Evolutionary conservation across 1,140 invertebrate species (phyloP).

Genomic region (Melipona quadrifasciata): DNA sequence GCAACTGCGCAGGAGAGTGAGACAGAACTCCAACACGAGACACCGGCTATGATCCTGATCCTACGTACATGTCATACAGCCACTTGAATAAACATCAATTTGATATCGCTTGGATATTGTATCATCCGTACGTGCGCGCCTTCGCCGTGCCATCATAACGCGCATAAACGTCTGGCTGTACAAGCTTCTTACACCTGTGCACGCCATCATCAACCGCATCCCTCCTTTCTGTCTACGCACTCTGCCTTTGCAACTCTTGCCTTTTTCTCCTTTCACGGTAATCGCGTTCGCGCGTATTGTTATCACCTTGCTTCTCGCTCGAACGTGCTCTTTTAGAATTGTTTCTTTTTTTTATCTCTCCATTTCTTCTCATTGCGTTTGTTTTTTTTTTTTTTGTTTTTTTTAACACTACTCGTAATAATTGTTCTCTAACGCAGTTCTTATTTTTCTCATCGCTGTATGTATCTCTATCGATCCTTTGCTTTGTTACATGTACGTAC

Average conservation of each 20-base stretch:
- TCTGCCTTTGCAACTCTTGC: not conserved
- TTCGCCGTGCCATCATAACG: constrained; percentile 18
- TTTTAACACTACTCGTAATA: too few species aligned
- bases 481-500: too few species aligned
- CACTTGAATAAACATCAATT: constrained; percentile 75
- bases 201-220: not conserved
- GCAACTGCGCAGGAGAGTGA: not conserved
- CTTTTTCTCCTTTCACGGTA: not conserved
- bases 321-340: not conserved
- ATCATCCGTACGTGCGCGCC: constrained; percentile 27
- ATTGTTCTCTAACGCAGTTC: too few species aligned
- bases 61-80: constrained; percentile 25
- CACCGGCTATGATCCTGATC: not conserved
- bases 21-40: not conserved
- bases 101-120: constrained; percentile 64
- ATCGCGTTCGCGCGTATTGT: not conserved
- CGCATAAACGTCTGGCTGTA: constrained; percentile 17
- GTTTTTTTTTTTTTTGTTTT: too few species aligned
- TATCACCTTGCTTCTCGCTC: not conserved
- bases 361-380: not conserved
- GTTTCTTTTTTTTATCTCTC: not conserved
- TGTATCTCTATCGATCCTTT: too few species aligned
- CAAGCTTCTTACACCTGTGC: constrained; percentile 36
- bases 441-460: too few species aligned
- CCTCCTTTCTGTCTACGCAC: not conserved